Evolutionary conservation across 2,113 vertebrate genomes (phyloP).

Genomic region (Arenaria interpres): DNA sequence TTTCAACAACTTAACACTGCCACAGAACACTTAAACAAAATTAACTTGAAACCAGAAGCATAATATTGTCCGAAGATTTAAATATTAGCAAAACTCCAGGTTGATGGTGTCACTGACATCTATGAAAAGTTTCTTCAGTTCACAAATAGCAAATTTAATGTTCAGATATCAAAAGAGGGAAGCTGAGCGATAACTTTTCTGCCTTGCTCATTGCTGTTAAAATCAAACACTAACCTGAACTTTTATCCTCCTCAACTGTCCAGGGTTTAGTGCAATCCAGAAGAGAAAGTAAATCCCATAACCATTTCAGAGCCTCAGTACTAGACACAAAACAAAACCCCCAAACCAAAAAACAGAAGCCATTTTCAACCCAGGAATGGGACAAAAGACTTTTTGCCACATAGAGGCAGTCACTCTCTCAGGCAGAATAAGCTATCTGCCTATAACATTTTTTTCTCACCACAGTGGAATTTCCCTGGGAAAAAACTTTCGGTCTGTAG

Average conservation of each 20-base stretch:
- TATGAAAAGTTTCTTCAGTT: not conserved
- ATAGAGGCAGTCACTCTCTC: not conserved
- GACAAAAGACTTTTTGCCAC: not conserved
- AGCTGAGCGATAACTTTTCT: not conserved
- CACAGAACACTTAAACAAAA: not conserved
- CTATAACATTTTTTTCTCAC: not conserved
- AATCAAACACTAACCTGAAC: not conserved
- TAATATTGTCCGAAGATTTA: not conserved
- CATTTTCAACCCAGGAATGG: not conserved
- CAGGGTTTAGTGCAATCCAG: not conserved
- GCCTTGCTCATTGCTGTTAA: not conserved
- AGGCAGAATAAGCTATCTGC: not conserved
- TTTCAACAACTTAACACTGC: not conserved
- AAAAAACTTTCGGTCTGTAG: rapidly evolving
- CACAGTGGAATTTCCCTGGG: not conserved
- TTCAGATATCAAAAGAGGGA: not conserved
- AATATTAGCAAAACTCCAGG: not conserved
- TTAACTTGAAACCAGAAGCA: not conserved
- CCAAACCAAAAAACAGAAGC: not conserved
- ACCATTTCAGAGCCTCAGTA: not conserved
- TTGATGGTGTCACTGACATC: not conserved
- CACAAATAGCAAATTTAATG: not conserved
- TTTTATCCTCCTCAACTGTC: not conserved
- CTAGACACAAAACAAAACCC: not conserved
- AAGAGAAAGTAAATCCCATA: not conserved